phyloP scores from a whole-genome alignment of 2,113 vertebrate genomes.

The Paradisaea rubra region DNA sequence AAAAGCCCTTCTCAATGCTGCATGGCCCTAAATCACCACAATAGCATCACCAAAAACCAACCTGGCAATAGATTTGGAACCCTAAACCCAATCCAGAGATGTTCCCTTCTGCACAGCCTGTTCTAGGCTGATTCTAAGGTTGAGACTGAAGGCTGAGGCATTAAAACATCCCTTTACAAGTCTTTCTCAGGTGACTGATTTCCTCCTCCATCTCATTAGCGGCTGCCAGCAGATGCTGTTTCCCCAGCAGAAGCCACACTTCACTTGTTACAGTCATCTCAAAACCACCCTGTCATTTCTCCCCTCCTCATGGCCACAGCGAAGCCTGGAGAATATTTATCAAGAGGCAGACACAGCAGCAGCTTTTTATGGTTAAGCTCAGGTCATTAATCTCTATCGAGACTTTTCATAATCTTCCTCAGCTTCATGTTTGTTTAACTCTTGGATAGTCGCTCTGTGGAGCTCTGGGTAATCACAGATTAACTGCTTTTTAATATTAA shows the following conservation, averaged over 20 bases:
- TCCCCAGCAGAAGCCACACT: slow-evolving; percentile 9
- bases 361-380: not conserved
- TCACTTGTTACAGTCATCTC: not conserved
- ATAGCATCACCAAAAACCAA: not conserved
- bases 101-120: not conserved
- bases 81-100: not conserved
- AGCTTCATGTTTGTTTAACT: slow-evolving; percentile 18
- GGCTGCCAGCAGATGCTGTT: not conserved
- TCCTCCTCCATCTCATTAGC: not conserved
- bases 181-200: slow-evolving; percentile 20
- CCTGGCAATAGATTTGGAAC: not conserved
- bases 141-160: not conserved
- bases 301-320: not conserved
- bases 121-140: not conserved
- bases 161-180: not conserved
- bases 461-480: not conserved
- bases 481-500: slow-evolving; percentile 39
- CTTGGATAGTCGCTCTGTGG: not conserved
- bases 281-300: not conserved
- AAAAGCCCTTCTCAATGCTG: not conserved
- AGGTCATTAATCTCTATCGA: slow-evolving; percentile 5
- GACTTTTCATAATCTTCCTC: slow-evolving; percentile 6
- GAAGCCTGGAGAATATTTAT: not conserved
- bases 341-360: not conserved
- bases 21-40: not conserved